Evolutionary conservation across 2,113 vertebrate genomes (phyloP), one percentile per base, ranked within the genome.

Genomic region (Epinephelus fuscoguttatus): DNA sequence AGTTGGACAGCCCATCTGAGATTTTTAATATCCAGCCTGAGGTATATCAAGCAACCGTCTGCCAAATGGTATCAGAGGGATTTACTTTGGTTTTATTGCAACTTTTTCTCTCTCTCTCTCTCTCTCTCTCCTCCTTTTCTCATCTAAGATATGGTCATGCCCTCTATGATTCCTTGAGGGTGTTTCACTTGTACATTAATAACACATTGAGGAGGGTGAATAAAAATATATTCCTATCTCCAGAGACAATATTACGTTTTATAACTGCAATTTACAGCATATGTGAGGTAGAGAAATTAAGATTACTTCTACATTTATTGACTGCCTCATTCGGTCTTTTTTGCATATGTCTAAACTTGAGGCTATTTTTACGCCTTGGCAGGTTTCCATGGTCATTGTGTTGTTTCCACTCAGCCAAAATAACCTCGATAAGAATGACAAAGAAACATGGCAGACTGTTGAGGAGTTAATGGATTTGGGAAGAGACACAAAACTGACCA

Each of bases 21-120:
- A 86, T 92, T 91, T 94, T 95, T 94, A 94, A 95, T 93, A 94
- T 94, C 91, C 89, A 93, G 92, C 88, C 87, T 83, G 85, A 92
- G 92, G 89, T 92, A 84, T 88, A 88, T 93, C 90, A 92, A 92
- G 86, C 83, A 78, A 76, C 47, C 57, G 75, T 85, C 89, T 90
- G 92, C 87, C 89, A 91, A 92, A 88, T 87, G 82, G 64, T 85
- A 89, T 92, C 89, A 89, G 42, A 87, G 94, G 93, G 91, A 95
- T 93, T 94, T 87, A 89, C 87, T 94, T 86, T 21, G 84, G 61
- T 93, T 93, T 93, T 90, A 93, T 94, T 93, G 84, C 88, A 82
- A 81, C 84, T 78, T 90, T 27, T 2, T 88, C 78, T 83, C 79
- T 63, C 67, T 53, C 55, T 56, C 80, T 27, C 27, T 88, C 78